Conservation (phyloP, 2,888 invertebrate species). For the Eupeodes latifasciatus region DNA sequence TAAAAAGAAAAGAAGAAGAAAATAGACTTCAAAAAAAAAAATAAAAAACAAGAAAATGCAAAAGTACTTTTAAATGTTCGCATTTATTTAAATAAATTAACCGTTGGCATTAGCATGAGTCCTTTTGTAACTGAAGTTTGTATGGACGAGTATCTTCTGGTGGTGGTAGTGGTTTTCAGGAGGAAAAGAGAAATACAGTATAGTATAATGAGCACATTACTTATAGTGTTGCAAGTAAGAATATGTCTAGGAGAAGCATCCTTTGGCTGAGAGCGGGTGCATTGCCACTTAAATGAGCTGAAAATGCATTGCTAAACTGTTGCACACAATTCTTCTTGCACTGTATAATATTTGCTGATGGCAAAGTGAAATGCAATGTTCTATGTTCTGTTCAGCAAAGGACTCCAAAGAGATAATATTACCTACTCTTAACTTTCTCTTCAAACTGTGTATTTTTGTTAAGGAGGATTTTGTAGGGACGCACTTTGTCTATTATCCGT, state of each 20-base stretch:
- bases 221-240: constrained; percentile 25
- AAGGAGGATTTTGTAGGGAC: not conserved
- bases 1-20: not conserved
- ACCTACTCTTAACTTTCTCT: not conserved
- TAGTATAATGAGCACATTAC: constrained; percentile 41
- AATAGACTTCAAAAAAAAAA: not conserved
- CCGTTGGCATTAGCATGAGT: constrained; percentile 27
- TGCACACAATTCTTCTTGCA: constrained; percentile 44
- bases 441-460: not conserved
- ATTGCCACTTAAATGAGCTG: constrained; percentile 25
- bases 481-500: constrained; percentile 22
- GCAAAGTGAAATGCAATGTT: not conserved
- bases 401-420: constrained; percentile 7
- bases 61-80: constrained; percentile 47
- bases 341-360: no score
- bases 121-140: constrained; percentile 7
- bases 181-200: not conserved
- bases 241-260: constrained; percentile 39
- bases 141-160: not conserved
- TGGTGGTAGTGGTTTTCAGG: constrained; percentile 1
- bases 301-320: constrained; percentile 42
- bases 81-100: constrained; percentile 70
- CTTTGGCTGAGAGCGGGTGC: constrained; percentile 2
- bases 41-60: not conserved
- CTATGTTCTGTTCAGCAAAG: not conserved